phyloP scores from a whole-genome alignment of 1,140 invertebrate species.

The Lycorma delicatula region DNA sequence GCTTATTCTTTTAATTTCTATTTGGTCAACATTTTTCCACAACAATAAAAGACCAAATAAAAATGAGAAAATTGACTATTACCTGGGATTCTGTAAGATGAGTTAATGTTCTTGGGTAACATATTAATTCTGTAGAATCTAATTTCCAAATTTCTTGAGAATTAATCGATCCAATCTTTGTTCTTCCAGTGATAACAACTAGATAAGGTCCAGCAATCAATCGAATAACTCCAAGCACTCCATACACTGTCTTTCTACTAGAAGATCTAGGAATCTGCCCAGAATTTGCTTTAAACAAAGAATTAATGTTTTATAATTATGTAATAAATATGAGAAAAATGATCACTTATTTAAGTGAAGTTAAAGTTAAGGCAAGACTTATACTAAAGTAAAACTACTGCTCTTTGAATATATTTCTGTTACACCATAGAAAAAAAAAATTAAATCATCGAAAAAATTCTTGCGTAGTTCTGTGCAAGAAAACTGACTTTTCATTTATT shows the following conservation, averaged over 20 bases:
- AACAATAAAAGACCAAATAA: background rate
- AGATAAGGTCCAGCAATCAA: conserved; percentile 82
- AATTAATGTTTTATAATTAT: no score
- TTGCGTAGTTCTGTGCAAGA: no score
- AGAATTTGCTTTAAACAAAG: no score
- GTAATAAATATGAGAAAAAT: no score
- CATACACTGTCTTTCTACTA: conserved; percentile 81
- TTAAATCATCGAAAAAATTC: no score
- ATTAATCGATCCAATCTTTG: conserved; percentile 76
- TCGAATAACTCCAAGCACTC: conserved; percentile 78
- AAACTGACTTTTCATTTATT: no score
- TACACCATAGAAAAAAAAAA: no score
- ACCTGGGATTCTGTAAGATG: conserved; percentile 78
- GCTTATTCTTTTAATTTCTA: background rate
- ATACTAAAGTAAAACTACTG: no score
- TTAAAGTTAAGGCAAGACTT: no score
- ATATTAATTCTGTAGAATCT: conserved; percentile 72
- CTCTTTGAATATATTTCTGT: no score
- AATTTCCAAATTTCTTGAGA: conserved; percentile 81
- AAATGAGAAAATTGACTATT: conserved; percentile 32
- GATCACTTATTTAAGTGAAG: no score
- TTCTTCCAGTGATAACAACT: conserved; percentile 78
- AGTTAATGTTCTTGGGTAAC: conserved; percentile 71
- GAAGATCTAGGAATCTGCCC: no score
- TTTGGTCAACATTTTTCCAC: background rate